A percentile compares a stretch with the other conserved stretches of the same genome.
Evolutionary conservation across 2,888 invertebrate genomes (phyloP).

Genomic region (Emmelina monodactyla): DNA sequence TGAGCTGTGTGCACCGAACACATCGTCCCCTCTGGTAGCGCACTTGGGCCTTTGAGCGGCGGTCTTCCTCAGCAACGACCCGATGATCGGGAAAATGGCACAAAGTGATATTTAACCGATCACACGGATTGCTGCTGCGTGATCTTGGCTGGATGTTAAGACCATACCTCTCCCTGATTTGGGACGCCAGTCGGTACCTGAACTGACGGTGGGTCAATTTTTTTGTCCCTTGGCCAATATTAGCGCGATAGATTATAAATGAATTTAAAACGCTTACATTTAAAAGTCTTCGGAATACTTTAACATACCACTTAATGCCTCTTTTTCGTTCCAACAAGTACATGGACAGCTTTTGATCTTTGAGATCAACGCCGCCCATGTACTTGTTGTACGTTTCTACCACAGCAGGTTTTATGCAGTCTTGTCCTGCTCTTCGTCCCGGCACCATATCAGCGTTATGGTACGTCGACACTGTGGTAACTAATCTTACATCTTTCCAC

Average conservation of each 20-base stretch:
- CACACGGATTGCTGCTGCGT: slow-evolving; percentile 1
- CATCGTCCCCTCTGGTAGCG: no score
- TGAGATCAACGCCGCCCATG: slow-evolving; percentile 13
- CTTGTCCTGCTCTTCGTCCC: slow-evolving; percentile 2
- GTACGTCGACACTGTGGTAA: slow-evolving; percentile 9
- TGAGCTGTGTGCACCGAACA: no score
- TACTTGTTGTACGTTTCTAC: slow-evolving; percentile 8
- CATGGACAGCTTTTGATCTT: slow-evolving; percentile 14
- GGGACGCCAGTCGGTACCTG: neutral
- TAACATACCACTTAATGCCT: slow-evolving; percentile 13
- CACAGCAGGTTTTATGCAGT: slow-evolving; percentile 4
- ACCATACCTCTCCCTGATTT: neutral
- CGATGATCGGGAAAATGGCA: no score
- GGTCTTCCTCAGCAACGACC: no score
- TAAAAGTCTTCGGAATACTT: slow-evolving; percentile 11
- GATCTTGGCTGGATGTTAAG: neutral
- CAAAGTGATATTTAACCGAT: neutral
- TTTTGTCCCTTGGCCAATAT: neutral
- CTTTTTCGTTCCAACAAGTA: slow-evolving; percentile 13
- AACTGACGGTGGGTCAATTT: slow-evolving; percentile 1
- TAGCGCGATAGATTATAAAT: neutral
- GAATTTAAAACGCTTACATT: slow-evolving; percentile 5
- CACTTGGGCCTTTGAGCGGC: no score
- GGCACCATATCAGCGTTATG: slow-evolving; percentile 5
- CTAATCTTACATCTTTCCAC: slow-evolving; percentile 10